phyloP scores from a whole-genome alignment of 2,797 vertebrate species.

The Myripristis jacobus region DNA sequence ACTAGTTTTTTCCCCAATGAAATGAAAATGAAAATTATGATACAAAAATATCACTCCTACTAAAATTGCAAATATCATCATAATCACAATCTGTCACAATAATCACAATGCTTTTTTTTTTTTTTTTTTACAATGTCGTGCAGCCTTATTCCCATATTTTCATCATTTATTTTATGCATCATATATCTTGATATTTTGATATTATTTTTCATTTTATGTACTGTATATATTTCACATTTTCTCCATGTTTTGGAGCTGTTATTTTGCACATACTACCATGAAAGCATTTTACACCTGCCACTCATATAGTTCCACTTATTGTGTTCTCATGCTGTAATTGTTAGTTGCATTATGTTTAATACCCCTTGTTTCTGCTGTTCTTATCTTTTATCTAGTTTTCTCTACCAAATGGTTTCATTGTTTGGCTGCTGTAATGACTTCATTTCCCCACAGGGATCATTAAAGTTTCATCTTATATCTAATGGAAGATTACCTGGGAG shows the following conservation, averaged over 20 bases:
- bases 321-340: conserved; percentile 32
- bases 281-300: conserved; percentile 34
- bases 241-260: conserved; percentile 21
- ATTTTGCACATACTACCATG: conserved; percentile 24
- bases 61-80: no score
- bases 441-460: conserved; percentile 12
- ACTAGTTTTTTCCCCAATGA: no score
- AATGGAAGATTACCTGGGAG: conserved; percentile 46
- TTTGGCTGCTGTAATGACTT: conserved; percentile 39
- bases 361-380: conserved; percentile 40
- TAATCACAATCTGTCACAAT: no score
- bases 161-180: not conserved
- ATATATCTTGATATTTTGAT: not conserved
- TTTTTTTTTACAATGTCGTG: no score
- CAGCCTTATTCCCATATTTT: no score
- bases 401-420: conserved; percentile 45
- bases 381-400: conserved; percentile 42
- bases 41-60: no score
- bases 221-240: conserved; percentile 19
- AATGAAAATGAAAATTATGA: no score
- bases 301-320: conserved; percentile 15
- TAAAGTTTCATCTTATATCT: conserved; percentile 46
- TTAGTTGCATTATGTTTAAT: conserved; percentile 54
- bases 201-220: not conserved
- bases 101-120: no score